Conservation (phyloP, 2,113 vertebrate genomes). For the Meleagris gallopavo region DNA sequence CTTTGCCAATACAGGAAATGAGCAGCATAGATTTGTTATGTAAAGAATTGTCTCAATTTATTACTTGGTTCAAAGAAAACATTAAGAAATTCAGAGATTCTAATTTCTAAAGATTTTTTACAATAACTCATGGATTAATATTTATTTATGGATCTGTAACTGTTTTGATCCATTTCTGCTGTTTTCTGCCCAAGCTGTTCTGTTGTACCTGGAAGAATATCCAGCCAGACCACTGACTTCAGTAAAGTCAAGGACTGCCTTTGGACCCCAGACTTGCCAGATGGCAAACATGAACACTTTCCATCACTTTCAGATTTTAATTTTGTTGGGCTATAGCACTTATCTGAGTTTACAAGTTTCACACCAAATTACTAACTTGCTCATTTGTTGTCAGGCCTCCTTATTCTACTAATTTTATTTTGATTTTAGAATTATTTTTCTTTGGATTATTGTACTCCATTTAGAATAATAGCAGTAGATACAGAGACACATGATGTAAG, state of each 20-base stretch:
- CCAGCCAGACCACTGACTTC: slow-evolving; percentile 16
- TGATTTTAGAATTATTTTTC: background rate
- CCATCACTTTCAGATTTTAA: slow-evolving; percentile 6
- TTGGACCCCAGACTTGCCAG: slow-evolving; percentile 14
- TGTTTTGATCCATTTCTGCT: slow-evolving; percentile 5
- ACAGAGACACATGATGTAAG: background rate
- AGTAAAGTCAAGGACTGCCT: slow-evolving; percentile 27
- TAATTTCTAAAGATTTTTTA: slow-evolving; percentile 31
- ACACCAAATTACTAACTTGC: background rate
- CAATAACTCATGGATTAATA: slow-evolving; percentile 3
- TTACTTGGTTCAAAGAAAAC: slow-evolving; percentile 47
- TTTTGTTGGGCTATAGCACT: background rate
- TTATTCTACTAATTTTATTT: slow-evolving; percentile 2
- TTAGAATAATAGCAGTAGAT: background rate
- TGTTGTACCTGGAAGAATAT: slow-evolving; percentile 29
- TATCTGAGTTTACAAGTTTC: background rate
- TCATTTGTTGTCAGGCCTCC: background rate
- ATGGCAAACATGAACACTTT: slow-evolving; percentile 36
- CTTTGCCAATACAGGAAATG: slow-evolving; percentile 9
- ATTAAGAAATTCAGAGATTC: background rate
- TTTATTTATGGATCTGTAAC: slow-evolving; percentile 47
- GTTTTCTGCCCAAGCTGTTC: background rate
- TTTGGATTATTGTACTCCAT: background rate
- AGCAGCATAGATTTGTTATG: slow-evolving; percentile 9
- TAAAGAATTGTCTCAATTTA: slow-evolving; percentile 12